Evolutionary conservation across 2,888 invertebrate genomes (phyloP).

Genomic region (Brachyptera risi): DNA sequence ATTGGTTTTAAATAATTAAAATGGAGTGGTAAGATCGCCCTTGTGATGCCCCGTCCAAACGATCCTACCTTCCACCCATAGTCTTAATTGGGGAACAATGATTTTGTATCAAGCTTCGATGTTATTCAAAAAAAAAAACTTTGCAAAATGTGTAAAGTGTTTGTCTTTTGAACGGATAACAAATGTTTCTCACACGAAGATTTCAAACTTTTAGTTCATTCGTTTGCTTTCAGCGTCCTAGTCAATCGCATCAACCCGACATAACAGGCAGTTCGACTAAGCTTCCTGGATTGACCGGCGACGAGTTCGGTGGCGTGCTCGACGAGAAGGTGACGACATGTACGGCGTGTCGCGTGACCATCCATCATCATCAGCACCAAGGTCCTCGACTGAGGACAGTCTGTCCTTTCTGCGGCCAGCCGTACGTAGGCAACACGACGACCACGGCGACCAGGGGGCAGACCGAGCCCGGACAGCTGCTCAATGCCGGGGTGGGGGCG

Average conservation of each 20-base stretch:
- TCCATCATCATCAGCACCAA: slow-evolving; percentile 37
- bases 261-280: slow-evolving; percentile 18
- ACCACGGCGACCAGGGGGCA: background rate
- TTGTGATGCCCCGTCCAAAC: too few species aligned
- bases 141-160: too few species aligned
- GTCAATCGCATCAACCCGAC: slow-evolving; percentile 13
- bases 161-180: too few species aligned
- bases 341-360: slow-evolving; percentile 39
- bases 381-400: slow-evolving; percentile 36
- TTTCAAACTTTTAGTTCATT: too few species aligned
- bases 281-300: slow-evolving; percentile 10
- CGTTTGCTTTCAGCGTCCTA: slow-evolving; percentile 21
- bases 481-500: slow-evolving; percentile 32
- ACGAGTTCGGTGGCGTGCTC: slow-evolving; percentile 3
- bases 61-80: too few species aligned
- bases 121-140: too few species aligned
- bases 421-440: slow-evolving; percentile 23
- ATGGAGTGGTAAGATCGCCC: too few species aligned
- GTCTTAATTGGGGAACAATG: too few species aligned
- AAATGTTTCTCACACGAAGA: too few species aligned
- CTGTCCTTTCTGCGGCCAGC: slow-evolving; percentile 42
- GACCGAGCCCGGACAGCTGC: slow-evolving; percentile 14
- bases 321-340: slow-evolving; percentile 38
- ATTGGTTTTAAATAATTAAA: too few species aligned
- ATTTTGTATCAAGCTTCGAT: too few species aligned